Evolutionary conservation across 2,113 vertebrate species (phyloP).

Genomic region (Vulpes vulpes): DNA sequence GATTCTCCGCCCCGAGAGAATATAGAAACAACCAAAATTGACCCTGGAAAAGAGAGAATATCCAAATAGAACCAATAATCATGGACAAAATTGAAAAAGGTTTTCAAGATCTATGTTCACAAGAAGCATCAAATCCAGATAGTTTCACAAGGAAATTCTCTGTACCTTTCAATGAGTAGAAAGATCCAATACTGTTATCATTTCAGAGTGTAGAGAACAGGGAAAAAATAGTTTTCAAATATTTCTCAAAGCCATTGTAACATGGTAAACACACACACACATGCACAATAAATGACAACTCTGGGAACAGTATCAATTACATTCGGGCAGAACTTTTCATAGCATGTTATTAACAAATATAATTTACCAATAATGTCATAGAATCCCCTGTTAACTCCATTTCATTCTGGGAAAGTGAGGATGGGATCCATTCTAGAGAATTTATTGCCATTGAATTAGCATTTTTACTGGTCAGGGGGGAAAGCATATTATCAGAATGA

Average conservation of each 20-base stretch:
- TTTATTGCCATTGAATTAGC: neutral
- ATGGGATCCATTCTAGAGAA: neutral
- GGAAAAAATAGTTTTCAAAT: neutral
- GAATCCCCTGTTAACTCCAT: neutral
- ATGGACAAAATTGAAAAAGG: neutral
- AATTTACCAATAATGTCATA: neutral
- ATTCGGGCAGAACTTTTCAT: neutral
- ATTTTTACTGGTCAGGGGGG: neutral
- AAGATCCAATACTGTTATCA: neutral
- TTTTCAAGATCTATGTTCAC: neutral
- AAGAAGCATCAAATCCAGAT: neutral
- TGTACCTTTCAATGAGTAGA: neutral
- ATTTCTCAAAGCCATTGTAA: neutral
- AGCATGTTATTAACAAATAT: neutral
- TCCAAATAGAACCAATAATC: neutral
- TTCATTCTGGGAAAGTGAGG: neutral
- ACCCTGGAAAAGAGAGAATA: neutral
- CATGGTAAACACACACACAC: neutral
- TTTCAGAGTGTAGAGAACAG: neutral
- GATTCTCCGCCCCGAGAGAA: neutral
- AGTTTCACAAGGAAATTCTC: neutral
- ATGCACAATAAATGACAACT: neutral
- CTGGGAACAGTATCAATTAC: neutral
- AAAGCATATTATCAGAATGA: neutral
- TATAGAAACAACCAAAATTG: neutral